These are phyloP conservation scores for Notiomystis cincta DNA, from an alignment of 2,113 vertebrate genomes.

Conservation along the genomic window DNA sequence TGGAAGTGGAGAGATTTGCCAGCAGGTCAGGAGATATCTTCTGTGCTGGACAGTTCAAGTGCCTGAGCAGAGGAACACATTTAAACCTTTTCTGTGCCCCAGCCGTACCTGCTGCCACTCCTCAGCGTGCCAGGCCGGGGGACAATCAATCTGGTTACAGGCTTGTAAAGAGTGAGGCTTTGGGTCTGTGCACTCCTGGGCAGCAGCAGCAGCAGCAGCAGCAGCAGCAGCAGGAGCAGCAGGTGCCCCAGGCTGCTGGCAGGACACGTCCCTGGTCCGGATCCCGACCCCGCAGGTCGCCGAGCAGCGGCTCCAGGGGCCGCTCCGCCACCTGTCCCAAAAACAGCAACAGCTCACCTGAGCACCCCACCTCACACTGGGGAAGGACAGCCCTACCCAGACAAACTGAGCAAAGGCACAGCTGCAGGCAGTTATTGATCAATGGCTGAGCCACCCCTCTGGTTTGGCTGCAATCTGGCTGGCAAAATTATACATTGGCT, in stretches of 20 bases:
- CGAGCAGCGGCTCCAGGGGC: constrained; percentile 82
- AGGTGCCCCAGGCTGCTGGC: constrained; percentile 68
- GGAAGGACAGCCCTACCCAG: neutral
- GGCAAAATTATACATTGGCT: neutral
- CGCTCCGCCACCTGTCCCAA: constrained; percentile 79
- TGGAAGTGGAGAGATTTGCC: neutral
- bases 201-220: constrained; percentile 40
- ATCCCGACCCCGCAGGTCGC: constrained; percentile 87
- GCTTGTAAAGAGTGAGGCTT: constrained; percentile 82
- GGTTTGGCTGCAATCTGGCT: neutral
- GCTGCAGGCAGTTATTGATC: neutral
- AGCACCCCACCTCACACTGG: accelerated
- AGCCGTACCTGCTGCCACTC: constrained; percentile 86
- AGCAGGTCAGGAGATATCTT: neutral
- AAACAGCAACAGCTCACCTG: neutral
- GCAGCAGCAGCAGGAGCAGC: constrained; percentile 49
- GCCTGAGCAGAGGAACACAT: neutral
- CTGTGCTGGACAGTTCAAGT: accelerated
- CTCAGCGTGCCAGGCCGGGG: constrained; percentile 82
- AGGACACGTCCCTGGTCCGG: constrained; percentile 81
- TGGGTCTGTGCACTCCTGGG: constrained; percentile 69
- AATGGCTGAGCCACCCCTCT: neutral
- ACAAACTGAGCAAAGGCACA: neutral
- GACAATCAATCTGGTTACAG: constrained; percentile 88
- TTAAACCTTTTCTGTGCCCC: neutral